phyloP scores from a whole-genome alignment of 2,113 vertebrate species.

The Etheostoma spectabile region DNA sequence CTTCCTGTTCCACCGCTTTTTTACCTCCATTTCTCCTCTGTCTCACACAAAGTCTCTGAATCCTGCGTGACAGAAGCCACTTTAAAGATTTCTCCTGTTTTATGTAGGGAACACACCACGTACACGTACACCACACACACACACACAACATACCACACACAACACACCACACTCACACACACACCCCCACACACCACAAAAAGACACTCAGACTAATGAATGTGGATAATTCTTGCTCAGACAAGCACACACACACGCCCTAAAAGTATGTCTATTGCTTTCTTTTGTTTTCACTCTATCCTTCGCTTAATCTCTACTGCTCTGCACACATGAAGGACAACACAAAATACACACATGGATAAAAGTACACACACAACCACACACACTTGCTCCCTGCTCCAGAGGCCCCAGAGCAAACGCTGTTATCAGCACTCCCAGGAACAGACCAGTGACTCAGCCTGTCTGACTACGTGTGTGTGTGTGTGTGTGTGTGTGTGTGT shows the following conservation, averaged over 20 bases:
- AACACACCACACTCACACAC: too few species aligned
- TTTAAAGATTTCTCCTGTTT: conserved; percentile 48
- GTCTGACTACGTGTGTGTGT: conserved; percentile 28
- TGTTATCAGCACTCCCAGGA: conserved; percentile 78
- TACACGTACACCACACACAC: conserved; percentile 4
- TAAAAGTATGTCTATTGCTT: conserved; percentile 24
- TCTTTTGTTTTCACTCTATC: conserved; percentile 46
- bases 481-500: conserved; percentile 20
- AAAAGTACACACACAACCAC: conserved; percentile 20
- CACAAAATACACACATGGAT: conserved; percentile 33
- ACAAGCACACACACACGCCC: neutral
- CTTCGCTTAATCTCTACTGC: conserved; percentile 26
- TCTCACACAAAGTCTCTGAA: conserved; percentile 14
- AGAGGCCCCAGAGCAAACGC: conserved; percentile 60
- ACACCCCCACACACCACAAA: conserved; percentile 10
- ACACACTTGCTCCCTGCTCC: conserved; percentile 47
- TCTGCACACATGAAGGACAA: conserved; percentile 46
- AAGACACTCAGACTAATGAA: conserved; percentile 33
- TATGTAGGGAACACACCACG: conserved; percentile 20
- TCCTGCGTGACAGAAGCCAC: conserved; percentile 35
- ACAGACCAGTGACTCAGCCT: conserved; percentile 70
- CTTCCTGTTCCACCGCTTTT: conserved; percentile 22
- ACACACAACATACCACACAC: conserved; percentile 13
- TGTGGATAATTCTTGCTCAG: neutral
- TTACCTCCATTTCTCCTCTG: neutral